Evolutionary conservation across 1,140 invertebrate genomes (phyloP).

Genomic region (Gryllus bimaculatus): DNA sequence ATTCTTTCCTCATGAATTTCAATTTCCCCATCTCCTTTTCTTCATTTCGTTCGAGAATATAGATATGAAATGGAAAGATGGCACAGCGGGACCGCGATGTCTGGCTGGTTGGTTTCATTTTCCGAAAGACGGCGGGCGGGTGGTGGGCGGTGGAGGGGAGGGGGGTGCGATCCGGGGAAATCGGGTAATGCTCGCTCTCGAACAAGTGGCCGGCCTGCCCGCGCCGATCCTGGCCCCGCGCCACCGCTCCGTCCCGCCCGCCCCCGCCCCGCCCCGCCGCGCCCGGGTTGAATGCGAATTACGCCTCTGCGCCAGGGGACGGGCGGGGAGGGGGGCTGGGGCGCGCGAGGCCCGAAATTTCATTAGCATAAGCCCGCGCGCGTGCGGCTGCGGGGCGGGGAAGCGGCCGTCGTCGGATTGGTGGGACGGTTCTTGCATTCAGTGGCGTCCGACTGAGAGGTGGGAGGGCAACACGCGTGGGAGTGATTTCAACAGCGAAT

Average conservation of each 20-base stretch:
- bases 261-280: too few species aligned
- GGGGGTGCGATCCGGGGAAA: background rate
- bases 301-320: background rate
- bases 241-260: too few species aligned
- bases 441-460: too few species aligned
- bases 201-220: background rate
- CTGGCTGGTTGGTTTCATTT: background rate
- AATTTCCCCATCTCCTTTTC: background rate
- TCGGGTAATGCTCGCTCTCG: background rate
- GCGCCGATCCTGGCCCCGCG: too few species aligned
- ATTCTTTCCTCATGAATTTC: background rate
- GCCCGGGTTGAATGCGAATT: background rate
- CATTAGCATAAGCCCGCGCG: background rate
- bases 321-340: too few species aligned
- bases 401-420: too few species aligned
- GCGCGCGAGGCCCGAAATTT: background rate
- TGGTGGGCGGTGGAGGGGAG: too few species aligned
- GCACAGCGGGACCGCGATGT: background rate
- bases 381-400: background rate
- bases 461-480: too few species aligned
- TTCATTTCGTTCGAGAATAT: background rate
- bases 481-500: too few species aligned
- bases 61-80: conserved; percentile 1
- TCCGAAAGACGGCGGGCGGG: background rate
- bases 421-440: too few species aligned